Conservation (phyloP, 2,888 invertebrate genomes). For the Eupithecia subfuscata region DNA sequence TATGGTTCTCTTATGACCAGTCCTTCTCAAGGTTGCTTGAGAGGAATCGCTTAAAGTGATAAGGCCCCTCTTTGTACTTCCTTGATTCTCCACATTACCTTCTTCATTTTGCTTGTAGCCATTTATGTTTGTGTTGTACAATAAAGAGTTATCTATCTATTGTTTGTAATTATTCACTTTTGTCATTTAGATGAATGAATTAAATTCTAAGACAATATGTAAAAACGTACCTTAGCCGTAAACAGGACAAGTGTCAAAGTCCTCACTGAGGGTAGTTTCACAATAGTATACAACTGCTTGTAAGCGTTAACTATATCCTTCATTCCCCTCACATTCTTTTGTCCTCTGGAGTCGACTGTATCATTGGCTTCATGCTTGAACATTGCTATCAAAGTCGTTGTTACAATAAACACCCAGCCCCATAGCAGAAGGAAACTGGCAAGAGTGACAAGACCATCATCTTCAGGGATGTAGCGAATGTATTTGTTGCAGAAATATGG, state of each 20-base stretch:
- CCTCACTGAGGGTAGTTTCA: constrained; percentile 92
- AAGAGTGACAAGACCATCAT: constrained; percentile 89
- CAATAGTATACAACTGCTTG: constrained; percentile 90
- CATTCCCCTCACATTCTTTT: constrained; percentile 67
- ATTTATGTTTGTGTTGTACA: too few species aligned
- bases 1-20: too few species aligned
- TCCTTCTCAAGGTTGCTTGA: too few species aligned
- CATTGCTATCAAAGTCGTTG: constrained; percentile 94
- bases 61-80: too few species aligned
- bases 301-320: constrained; percentile 88
- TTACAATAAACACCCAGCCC: constrained; percentile 95
- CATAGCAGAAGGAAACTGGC: constrained; percentile 96
- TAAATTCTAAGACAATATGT: background rate
- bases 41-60: too few species aligned
- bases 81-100: too few species aligned
- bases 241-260: constrained; percentile 91
- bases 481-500: constrained; percentile 98
- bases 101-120: too few species aligned
- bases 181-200: background rate
- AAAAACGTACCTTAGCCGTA: constrained; percentile 90
- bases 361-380: constrained; percentile 92
- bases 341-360: constrained; percentile 48
- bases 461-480: constrained; percentile 88
- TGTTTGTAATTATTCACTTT: too few species aligned
- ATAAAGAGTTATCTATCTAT: too few species aligned